Evolutionary conservation across 2,888 invertebrate species (phyloP).

Genomic region (Adelognathus sp.): DNA sequence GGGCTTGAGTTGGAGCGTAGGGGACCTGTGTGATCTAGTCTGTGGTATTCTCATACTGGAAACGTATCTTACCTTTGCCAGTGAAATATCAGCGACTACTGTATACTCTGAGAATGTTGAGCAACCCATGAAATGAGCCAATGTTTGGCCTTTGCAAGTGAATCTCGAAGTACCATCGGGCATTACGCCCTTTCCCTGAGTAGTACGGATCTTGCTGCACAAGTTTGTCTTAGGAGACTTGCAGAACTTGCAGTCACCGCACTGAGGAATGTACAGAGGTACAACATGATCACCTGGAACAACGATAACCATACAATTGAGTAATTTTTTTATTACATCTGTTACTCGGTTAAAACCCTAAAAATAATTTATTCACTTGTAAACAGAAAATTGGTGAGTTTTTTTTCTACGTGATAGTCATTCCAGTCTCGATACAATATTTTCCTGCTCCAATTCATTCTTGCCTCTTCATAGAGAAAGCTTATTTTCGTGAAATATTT

Average conservation of each 20-base stretch:
- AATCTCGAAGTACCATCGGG: constrained; percentile 96
- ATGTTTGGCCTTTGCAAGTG: constrained; percentile 89
- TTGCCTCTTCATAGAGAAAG: too few relatives aligned
- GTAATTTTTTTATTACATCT: background rate
- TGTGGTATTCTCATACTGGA: constrained; percentile 3
- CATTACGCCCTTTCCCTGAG: constrained; percentile 95
- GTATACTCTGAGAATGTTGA: constrained; percentile 97
- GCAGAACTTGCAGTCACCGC: constrained; percentile 98
- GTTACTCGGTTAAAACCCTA: too few relatives aligned
- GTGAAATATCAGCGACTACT: constrained; percentile 96
- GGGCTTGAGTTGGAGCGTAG: background rate
- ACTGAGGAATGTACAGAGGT: constrained; percentile 98
- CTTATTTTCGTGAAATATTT: too few relatives aligned
- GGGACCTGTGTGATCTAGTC: too few relatives aligned
- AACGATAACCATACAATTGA: constrained; percentile 41
- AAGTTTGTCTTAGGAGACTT: constrained; percentile 97
- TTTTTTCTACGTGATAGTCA: too few relatives aligned
- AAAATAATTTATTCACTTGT: too few relatives aligned
- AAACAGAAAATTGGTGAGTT: too few relatives aligned
- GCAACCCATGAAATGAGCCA: constrained; percentile 98
- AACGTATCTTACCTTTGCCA: constrained; percentile 89
- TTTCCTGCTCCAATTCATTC: too few relatives aligned
- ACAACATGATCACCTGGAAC: constrained; percentile 95
- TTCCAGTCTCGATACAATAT: too few relatives aligned
- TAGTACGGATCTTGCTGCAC: constrained; percentile 94